Base-by-base conservation (phyloP, 2,797 vertebrate species). In the Halcyon badia region DNA sequence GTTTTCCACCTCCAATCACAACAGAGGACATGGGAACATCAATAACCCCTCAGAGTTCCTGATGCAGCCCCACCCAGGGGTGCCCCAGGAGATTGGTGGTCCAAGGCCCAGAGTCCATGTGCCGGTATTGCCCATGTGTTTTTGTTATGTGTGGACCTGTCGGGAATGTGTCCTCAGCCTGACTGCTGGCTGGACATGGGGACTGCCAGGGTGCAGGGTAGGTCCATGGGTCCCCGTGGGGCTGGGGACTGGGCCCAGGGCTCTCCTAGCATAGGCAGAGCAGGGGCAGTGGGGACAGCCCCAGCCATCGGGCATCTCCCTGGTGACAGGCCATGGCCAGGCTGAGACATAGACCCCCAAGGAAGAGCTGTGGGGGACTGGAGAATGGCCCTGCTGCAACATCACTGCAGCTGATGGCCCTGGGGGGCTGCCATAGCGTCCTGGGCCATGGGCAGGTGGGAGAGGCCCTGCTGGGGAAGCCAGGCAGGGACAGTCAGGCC, bases 311-410 rank as follows among this genome's bases (percentile, higher is more conserved):
- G 25, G 25, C 49, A 26, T 51, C 25, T 51, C 30, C 10, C 22
- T 39, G 41, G 41, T 9, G 41, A 83, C 37, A 44, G 13, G 14
- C 17, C 25, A 0, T 37, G 46, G 39, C 39, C 3, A 0, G 39
- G 26, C 28, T 62, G 26, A 21, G 26, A 71, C n/a, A 42, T 16
- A 16, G 21, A 9, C 30, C 28, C 13, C 4, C 10, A 49, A 16
- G 33, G 15, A 14, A 41, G 2, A 15, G 19, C 9, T n/a, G 14
- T 2, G 30, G 21, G 17, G 8, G 4, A 11, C 24, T 69, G 24
- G 54, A 33, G 42, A 48, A 4, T 2, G 1, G 33, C 28, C 64
- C 35, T 28, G 11, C 8, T 28, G 22, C 2, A 2, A 19, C 1
- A 1, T 30, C 31, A 30, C n/a, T n/a, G n/a, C n/a, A n/a, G 19